phyloP scores from a whole-genome alignment of 37 sponge, comb jelly and placozoan genomes.

The Chondrosia reniformis region DNA sequence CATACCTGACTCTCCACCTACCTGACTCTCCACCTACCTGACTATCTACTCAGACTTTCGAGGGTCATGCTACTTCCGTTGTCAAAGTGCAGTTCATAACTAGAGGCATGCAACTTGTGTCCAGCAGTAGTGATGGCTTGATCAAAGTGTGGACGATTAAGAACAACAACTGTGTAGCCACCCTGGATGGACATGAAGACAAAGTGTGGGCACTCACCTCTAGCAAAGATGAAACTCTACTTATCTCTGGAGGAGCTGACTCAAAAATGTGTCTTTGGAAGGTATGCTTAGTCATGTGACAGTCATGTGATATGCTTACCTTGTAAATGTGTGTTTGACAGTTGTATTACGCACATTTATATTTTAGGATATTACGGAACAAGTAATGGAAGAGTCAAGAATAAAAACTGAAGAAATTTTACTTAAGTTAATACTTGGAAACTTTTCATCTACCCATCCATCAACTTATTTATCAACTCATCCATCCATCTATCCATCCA shows the following conservation, averaged over 20 bases:
- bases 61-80: conserved; percentile 88
- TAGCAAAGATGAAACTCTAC: conserved; percentile 33
- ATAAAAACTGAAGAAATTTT: conserved; percentile 37
- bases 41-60: conserved; percentile 65
- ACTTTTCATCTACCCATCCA: too few relatives aligned
- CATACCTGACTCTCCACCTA: neutral
- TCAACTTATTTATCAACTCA: too few relatives aligned
- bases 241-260: conserved; percentile 92
- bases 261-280: conserved; percentile 85
- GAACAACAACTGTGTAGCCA: conserved; percentile 76
- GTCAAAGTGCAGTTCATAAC: conserved; percentile 78
- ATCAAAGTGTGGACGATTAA: conserved; percentile 94
- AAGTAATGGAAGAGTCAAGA: conserved; percentile 38
- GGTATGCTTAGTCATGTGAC: conserved; percentile 19
- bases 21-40: neutral
- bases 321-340: neutral
- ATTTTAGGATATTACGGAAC: conserved; percentile 58
- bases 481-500: too few relatives aligned
- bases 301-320: neutral
- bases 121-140: conserved; percentile 86
- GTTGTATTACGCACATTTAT: neutral
- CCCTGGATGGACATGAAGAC: conserved; percentile 88
- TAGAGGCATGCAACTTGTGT: conserved; percentile 84
- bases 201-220: conserved; percentile 74
- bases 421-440: conserved; percentile 17